phyloP scores from a whole-genome alignment of 2,113 vertebrate species.

The Variabilichromis moorii region DNA sequence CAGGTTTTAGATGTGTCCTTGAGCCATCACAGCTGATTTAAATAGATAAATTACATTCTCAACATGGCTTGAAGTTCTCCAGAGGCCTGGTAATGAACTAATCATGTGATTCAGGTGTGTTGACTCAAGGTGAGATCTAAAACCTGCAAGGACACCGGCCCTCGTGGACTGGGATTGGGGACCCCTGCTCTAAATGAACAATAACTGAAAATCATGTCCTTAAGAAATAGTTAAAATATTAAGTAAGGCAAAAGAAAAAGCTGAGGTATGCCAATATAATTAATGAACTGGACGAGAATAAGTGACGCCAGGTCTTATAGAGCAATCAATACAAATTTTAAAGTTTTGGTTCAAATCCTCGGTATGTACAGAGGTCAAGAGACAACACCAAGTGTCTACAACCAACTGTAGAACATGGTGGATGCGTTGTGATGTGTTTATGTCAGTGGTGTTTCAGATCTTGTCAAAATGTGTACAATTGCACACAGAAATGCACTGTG shows the following conservation, averaged over 20 bases:
- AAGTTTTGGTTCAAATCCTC: background rate
- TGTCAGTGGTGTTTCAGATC: background rate
- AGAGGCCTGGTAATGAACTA: too few relatives aligned
- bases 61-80: too few relatives aligned
- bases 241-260: background rate
- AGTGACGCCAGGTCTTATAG: background rate
- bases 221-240: background rate
- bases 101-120: too few relatives aligned
- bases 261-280: background rate
- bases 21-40: too few relatives aligned
- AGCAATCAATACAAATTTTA: background rate
- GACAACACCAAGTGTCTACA: background rate
- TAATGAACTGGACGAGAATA: background rate
- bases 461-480: fast-evolving
- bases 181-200: background rate
- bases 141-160: too few relatives aligned
- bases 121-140: too few relatives aligned
- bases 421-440: background rate
- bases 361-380: background rate
- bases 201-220: background rate
- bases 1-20: too few relatives aligned
- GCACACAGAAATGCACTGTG: fast-evolving
- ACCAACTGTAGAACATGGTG: background rate
- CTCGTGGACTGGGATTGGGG: too few relatives aligned
- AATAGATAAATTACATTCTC: too few relatives aligned